Evolutionary conservation across 2,113 vertebrate species (phyloP), one percentile per base, ranked within the genome.

Genomic region (Pygoscelis antarcticus): DNA sequence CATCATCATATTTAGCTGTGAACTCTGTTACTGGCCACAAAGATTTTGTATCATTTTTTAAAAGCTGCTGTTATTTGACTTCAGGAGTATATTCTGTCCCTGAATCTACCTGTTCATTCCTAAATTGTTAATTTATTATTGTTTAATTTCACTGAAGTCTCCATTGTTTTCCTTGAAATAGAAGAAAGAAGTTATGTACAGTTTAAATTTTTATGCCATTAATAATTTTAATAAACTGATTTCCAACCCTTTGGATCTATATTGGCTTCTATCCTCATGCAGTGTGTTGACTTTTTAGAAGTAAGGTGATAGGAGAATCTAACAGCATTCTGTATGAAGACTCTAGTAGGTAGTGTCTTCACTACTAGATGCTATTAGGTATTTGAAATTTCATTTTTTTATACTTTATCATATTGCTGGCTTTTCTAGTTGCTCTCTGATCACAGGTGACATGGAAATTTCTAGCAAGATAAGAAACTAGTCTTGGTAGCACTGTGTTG

Each of bases 371-470:
- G 13, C 3, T 54, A n/a, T 7, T 58, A 66, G 54, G 3, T 52
- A n/a, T 17, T 72, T 18, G 11, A 70, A 70, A 61, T 61, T 25
- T 47, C 3, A 3, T 2, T 1, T 9, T 54, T 42, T 36, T 11
- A 46, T 42, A 8, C 6, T 23, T 46, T 36, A n/a, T 64, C 68
- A 29, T 27, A 54, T 32, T 83, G 3, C 2, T 58, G 51, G 5
- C 3, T 83, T 78, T 66, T 55, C 27, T 22, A 42, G 10, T 44
- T 65, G 8, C 27, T 70, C 2, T 83, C 36, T 88, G 26, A 61
- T 72, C 11, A 36, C 1, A 61, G 7, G 6, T 61, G 13, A 40
- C 16, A 22, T 1, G 0, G 7, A 10, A n/a, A 49, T 87, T 91
- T 84, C 57, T n/a, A 11, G 36, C 20, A 70, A 58, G 5, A 49